phyloP scores from a whole-genome alignment of 2,113 vertebrate genomes.

The Rallus limicola region DNA sequence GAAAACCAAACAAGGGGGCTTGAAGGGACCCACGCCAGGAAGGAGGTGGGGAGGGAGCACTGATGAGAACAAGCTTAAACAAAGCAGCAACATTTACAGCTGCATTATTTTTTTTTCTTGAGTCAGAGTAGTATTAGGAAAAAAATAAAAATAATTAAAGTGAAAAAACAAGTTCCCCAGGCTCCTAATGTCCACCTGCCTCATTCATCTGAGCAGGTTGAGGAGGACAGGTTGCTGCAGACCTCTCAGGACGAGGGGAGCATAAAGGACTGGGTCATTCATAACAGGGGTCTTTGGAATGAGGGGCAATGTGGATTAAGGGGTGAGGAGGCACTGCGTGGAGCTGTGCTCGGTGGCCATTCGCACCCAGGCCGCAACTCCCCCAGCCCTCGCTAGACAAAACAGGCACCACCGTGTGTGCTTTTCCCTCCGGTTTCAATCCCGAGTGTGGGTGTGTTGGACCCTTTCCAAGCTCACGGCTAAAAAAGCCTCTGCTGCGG shows the following conservation, averaged over 20 bases:
- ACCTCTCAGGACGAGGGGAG: neutral
- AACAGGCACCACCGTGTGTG: neutral
- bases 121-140: neutral
- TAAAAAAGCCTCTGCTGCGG: neutral
- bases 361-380: neutral
- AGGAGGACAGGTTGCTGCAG: neutral
- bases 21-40: neutral
- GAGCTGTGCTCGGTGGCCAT: neutral
- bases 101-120: neutral
- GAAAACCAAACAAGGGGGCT: neutral
- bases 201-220: neutral
- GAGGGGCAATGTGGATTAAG: neutral
- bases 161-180: neutral
- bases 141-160: neutral
- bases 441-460: neutral
- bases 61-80: neutral
- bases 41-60: neutral
- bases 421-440: neutral
- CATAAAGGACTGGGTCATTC: neutral
- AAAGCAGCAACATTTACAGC: neutral
- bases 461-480: conserved; percentile 21
- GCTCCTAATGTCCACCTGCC: neutral
- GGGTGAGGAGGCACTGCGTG: neutral
- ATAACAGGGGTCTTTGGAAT: rapidly evolving
- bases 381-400: neutral